phyloP scores from a whole-genome alignment of 2,888 invertebrate genomes.

The Globia sparganii region DNA sequence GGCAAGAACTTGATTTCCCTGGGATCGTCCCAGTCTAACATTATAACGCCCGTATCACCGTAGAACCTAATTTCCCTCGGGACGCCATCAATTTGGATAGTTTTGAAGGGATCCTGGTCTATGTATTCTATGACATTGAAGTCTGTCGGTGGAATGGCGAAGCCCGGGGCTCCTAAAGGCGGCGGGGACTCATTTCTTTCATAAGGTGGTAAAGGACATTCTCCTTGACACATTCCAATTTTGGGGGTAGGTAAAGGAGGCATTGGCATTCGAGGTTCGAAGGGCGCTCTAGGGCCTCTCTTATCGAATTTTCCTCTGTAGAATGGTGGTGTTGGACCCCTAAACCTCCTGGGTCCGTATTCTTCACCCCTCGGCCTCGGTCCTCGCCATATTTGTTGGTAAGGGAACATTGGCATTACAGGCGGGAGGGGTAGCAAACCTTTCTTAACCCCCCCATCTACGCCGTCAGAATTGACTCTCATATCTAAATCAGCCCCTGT shows the following conservation, averaged over 20 bases:
- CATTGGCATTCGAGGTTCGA: slow-evolving; percentile 78
- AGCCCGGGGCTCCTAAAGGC: slow-evolving; percentile 82
- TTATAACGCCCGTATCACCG: slow-evolving; percentile 95
- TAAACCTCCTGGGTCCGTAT: slow-evolving; percentile 79
- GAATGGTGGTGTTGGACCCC: slow-evolving; percentile 79
- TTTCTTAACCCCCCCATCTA: slow-evolving; percentile 68
- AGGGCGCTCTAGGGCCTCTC: slow-evolving; percentile 75
- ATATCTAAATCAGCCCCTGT: slow-evolving; percentile 82
- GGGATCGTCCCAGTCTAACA: slow-evolving; percentile 96
- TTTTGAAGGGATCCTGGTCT: slow-evolving; percentile 92
- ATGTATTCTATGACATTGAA: slow-evolving; percentile 84
- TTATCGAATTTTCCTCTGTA: slow-evolving; percentile 83
- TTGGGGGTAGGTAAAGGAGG: slow-evolving; percentile 80
- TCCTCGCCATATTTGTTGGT: slow-evolving; percentile 81
- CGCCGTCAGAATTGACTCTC: slow-evolving; percentile 76
- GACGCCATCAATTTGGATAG: slow-evolving; percentile 95
- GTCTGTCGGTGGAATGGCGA: slow-evolving; percentile 82
- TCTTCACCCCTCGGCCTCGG: slow-evolving; percentile 81
- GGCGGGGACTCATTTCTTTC: slow-evolving; percentile 81
- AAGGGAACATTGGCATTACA: slow-evolving; percentile 78
- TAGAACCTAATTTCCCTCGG: slow-evolving; percentile 96
- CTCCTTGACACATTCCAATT: slow-evolving; percentile 82
- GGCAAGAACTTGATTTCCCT: slow-evolving; percentile 95
- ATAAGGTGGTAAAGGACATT: slow-evolving; percentile 81
- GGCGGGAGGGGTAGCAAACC: slow-evolving; percentile 79